Evolutionary conservation across 2,797 vertebrate species (phyloP).

Genomic region (Typhlichthys subterraneus): DNA sequence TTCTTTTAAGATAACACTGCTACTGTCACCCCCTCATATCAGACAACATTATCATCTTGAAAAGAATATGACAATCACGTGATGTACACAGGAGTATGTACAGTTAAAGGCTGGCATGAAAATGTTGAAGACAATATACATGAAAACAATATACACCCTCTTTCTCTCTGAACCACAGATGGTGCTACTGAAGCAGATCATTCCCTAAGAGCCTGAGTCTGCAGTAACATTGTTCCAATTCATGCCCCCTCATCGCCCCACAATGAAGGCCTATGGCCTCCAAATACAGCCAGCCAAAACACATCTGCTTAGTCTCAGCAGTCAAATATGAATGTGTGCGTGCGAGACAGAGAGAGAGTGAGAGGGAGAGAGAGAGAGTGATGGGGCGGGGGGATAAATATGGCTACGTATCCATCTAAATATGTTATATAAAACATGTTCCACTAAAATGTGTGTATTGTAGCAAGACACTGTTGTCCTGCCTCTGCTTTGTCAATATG

Average conservation of each 20-base stretch:
- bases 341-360: not conserved
- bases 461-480: not conserved
- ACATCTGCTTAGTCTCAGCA: conserved; percentile 1
- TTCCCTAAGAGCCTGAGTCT: not conserved
- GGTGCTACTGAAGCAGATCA: not conserved
- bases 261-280: not conserved
- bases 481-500: not conserved
- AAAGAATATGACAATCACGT: too few species aligned
- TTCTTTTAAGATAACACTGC: too few species aligned
- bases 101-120: not conserved
- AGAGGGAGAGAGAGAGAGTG: not conserved
- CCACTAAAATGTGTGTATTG: not conserved
- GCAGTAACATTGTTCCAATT: conserved; percentile 2
- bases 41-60: too few species aligned
- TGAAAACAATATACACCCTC: not conserved
- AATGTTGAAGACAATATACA: not conserved
- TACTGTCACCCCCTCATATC: too few species aligned
- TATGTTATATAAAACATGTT: not conserved
- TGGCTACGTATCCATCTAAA: not conserved
- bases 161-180: not conserved
- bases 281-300: not conserved
- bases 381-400: not conserved
- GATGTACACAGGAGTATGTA: not conserved
- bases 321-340: not conserved
- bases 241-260: not conserved